Evolutionary conservation across 2,888 invertebrate species (phyloP).

Genomic region (Clivina fossor): DNA sequence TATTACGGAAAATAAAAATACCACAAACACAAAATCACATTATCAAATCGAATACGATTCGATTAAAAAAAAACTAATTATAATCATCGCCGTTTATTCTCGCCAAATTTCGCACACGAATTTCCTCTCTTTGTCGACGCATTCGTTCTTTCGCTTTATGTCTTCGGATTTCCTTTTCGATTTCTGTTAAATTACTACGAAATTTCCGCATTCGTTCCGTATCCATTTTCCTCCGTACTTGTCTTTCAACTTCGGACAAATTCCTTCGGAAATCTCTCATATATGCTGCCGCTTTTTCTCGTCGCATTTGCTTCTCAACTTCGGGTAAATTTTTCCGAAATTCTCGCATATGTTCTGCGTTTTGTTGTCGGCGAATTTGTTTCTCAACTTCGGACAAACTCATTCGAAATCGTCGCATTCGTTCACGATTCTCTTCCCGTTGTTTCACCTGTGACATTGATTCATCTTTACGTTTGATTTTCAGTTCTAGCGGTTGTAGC

Average conservation of each 20-base stretch:
- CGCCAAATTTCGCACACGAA: constrained; percentile 19
- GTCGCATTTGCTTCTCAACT: constrained; percentile 20
- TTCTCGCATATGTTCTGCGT: constrained; percentile 29
- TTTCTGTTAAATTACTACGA: constrained; percentile 21
- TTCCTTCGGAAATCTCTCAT: constrained; percentile 30
- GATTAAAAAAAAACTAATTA: no score
- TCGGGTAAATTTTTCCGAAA: constrained; percentile 29
- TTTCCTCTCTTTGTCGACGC: constrained; percentile 26
- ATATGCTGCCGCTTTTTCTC: constrained; percentile 26
- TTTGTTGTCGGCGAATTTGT: constrained; percentile 22
- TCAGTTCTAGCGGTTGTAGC: constrained; percentile 1
- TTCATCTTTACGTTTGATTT: constrained; percentile 14
- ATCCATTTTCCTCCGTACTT: constrained; percentile 25
- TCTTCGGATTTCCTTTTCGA: constrained; percentile 25
- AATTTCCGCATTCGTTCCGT: constrained; percentile 30
- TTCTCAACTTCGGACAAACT: constrained; percentile 25
- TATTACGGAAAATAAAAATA: no score
- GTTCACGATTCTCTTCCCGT: constrained; percentile 28
- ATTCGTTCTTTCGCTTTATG: constrained; percentile 31
- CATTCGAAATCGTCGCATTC: constrained; percentile 25
- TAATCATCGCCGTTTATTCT: constrained; percentile 24
- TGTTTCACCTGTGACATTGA: constrained; percentile 21
- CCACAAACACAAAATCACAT: not conserved
- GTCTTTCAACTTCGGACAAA: constrained; percentile 25
- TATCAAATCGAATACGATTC: not conserved